phyloP scores from a whole-genome alignment of 2,888 invertebrate species.

The Stratiomys singularior region DNA sequence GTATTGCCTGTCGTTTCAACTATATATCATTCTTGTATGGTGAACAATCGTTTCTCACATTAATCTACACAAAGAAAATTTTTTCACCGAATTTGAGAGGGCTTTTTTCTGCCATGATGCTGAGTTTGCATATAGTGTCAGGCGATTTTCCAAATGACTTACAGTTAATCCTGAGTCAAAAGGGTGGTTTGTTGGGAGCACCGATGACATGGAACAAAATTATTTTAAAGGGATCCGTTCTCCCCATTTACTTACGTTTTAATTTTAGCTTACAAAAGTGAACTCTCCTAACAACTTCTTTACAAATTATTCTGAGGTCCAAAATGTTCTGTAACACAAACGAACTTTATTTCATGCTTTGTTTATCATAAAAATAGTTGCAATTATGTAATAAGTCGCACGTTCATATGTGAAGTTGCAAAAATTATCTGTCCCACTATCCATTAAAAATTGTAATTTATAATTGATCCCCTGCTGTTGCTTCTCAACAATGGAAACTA shows the following conservation, averaged over 20 bases:
- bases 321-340: too few relatives aligned
- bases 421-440: constrained; percentile 63
- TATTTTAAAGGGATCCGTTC: too few relatives aligned
- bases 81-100: constrained; percentile 8
- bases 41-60: constrained; percentile 40
- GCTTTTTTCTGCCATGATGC: constrained; percentile 1
- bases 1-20: neutral
- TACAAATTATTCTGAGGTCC: too few relatives aligned
- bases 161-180: constrained; percentile 17
- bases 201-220: too few relatives aligned
- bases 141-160: constrained; percentile 21
- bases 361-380: constrained; percentile 62
- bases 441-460: constrained; percentile 63
- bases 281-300: too few relatives aligned
- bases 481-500: constrained; percentile 63
- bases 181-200: neutral
- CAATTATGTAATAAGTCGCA: constrained; percentile 62
- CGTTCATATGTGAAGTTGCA: constrained; percentile 61
- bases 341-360: constrained; percentile 59
- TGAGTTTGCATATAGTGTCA: constrained; percentile 32
- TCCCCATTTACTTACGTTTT: too few relatives aligned
- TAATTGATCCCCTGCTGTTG: constrained; percentile 62
- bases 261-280: too few relatives aligned
- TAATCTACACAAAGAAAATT: constrained; percentile 14
- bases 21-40: constrained; percentile 21